Base-by-base conservation (phyloP, 2,113 vertebrate genomes). In the Procapra przewalskii region DNA sequence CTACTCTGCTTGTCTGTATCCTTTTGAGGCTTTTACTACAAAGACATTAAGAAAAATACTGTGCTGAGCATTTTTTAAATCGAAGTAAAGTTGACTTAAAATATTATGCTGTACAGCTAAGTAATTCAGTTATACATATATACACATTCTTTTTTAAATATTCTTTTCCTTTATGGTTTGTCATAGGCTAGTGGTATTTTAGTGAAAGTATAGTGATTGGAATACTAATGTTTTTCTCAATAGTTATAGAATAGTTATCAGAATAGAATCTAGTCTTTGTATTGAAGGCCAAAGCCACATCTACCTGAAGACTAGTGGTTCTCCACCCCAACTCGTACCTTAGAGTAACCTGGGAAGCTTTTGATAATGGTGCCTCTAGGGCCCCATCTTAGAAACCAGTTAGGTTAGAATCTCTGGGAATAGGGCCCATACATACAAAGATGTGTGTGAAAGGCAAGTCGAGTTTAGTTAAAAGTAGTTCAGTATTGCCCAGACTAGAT, bases 381-480 rank as follows among this genome's bases (percentile, higher is more conserved):
- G 3, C 54, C 55, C 5, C 45, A 21, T 90, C 40, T 86, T 92
- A 96, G 77, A 75, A 75, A 94, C 88, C 45, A 82, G 0, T 55
- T 92, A 43, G 94, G 15, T 91, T 50, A 67, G 62, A 75, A 88
- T 97, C n/a, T 86, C n/a, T 62, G 33, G 31, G 31, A 91, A 59
- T 62, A 9, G 54, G 50, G 8, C 16, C 43, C 17, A 48, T 8
- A 16, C 29, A 33, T 85, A 52, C 25, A 93, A 54, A 87, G 67
- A 90, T 31, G 13, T 81, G 7, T 60, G 40, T 13, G 36, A 93
- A 95, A 77, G 83, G 89, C 64, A 91, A 50, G 10, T 21, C 94
- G 89, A 94, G 92, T 96, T 97, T 94, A 92, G 95, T 98, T 95
- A 64, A 77, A 80, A 83, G 84, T 90, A 95, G 85, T 80, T 36